These are phyloP conservation scores for Galeruca laticollis DNA, from an alignment of 2,888 invertebrate species.

Conservation along the genomic window DNA sequence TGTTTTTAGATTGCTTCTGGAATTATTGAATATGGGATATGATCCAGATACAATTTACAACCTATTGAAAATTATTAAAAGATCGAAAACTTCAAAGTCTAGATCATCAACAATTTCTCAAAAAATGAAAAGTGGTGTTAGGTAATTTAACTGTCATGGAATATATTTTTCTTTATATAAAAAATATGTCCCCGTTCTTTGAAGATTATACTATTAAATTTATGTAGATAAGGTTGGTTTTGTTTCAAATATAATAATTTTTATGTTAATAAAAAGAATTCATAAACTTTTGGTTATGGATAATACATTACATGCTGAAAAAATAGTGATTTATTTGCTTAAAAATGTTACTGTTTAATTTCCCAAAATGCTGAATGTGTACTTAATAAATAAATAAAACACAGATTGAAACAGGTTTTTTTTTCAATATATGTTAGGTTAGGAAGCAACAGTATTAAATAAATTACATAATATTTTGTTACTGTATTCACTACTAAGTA, in stretches of 20 bases:
- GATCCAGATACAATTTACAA: conserved; percentile 54
- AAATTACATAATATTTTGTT: too few species aligned
- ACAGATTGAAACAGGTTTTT: too few species aligned
- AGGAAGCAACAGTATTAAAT: too few species aligned
- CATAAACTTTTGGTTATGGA: too few species aligned
- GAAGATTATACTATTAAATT: not conserved
- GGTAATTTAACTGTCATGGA: not conserved
- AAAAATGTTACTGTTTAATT: too few species aligned
- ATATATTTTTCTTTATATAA: not conserved
- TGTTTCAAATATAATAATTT: not conserved
- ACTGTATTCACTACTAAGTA: too few species aligned
- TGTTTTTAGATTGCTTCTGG: conserved; percentile 52
- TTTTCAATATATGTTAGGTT: too few species aligned
- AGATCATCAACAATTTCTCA: conserved; percentile 37
- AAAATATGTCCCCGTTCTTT: not conserved
- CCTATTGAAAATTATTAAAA: conserved; percentile 52
- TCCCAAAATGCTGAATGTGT: too few species aligned
- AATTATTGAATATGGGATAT: conserved; percentile 56
- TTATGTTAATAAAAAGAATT: too few species aligned
- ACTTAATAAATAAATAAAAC: too few species aligned
- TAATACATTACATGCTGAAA: too few species aligned
- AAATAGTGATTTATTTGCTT: too few species aligned
- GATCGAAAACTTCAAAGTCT: conserved; percentile 42
- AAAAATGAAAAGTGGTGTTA: conserved; percentile 34
- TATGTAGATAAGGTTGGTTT: not conserved